Base-by-base conservation (phyloP, 1,140 invertebrate species). In the Heliconius melpomene region DNA sequence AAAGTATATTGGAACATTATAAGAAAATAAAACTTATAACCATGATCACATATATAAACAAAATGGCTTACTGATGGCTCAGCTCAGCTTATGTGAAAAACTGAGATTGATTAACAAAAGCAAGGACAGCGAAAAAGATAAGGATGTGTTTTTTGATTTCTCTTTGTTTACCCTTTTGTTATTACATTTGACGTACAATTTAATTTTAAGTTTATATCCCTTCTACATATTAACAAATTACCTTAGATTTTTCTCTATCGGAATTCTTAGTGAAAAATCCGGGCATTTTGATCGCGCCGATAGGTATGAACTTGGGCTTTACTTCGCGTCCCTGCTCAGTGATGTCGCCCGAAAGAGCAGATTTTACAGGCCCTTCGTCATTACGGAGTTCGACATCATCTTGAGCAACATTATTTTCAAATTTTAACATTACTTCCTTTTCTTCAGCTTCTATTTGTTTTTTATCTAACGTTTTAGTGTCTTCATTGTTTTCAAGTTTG, bases 271-370 rank as follows among this genome's bases (percentile, higher is more conserved):
- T 97, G 86, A 97, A 97, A 90, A 96, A 97, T 40, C 97, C 97
- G 7, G 97, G 97, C 96, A 98, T 96, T 94, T 97, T 97, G 72
- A 98, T 97, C 18, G 97, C 97, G 50, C 97, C 97, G 82, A 97
- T 97, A 3, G 97, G 97, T 86, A 97, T 97, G 89, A 97, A 97
- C 88, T 97, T 97, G 11, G 96, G 96, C 85, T 97, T 97, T 2
- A 96, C 96, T 89, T 96, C 96, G 79, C 96, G 95, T 40, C 96
- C 96, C 85, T 96, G 96, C 85, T 96, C 96, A 20, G 95, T 96
- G 7, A 96, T 94, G 50, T 95, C 94, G 7, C 95, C 95, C 7
- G 91, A 95, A 72, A 95, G 87, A 7, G 92, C 92, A 9, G 94
- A 92, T 85, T 95, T 95, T 54, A 95, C 95, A 77, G 95, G 95